Conservation (phyloP, 2,113 vertebrate species). For the Pterocles gutturalis region DNA sequence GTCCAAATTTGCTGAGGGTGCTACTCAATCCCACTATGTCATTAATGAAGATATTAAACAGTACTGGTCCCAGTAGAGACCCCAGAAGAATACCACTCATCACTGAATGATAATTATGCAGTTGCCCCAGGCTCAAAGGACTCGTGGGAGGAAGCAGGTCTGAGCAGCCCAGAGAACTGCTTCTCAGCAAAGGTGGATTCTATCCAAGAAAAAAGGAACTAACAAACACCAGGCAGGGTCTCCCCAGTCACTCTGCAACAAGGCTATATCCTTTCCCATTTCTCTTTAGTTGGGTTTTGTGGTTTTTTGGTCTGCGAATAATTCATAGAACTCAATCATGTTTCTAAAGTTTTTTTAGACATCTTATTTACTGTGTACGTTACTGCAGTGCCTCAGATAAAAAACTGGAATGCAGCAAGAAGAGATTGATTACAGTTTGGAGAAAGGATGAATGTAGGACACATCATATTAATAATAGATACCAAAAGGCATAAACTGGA, state of each 20-base stretch:
- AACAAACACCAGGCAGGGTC: background rate
- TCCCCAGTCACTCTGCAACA: background rate
- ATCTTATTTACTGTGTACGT: no score
- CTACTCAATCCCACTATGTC: accelerated
- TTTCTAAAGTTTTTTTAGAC: background rate
- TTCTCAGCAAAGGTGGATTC: background rate
- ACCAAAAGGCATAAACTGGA: background rate
- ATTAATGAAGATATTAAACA: background rate
- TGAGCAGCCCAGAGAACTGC: background rate
- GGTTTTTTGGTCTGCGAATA: background rate
- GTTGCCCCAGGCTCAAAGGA: background rate
- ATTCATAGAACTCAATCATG: background rate
- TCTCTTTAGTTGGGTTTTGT: background rate
- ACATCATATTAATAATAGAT: background rate
- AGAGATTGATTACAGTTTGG: background rate
- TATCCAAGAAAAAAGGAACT: background rate
- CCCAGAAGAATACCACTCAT: background rate
- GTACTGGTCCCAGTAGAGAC: accelerated
- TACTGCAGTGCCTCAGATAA: background rate
- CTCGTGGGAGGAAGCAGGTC: accelerated
- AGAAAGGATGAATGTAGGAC: background rate
- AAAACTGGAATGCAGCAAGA: background rate
- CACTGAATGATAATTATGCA: background rate
- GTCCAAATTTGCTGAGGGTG: no score
- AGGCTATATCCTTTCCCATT: background rate